These are phyloP conservation scores for Zaprionus tsacasi DNA, from an alignment of 1,140 invertebrate genomes.

Conservation along the genomic window DNA sequence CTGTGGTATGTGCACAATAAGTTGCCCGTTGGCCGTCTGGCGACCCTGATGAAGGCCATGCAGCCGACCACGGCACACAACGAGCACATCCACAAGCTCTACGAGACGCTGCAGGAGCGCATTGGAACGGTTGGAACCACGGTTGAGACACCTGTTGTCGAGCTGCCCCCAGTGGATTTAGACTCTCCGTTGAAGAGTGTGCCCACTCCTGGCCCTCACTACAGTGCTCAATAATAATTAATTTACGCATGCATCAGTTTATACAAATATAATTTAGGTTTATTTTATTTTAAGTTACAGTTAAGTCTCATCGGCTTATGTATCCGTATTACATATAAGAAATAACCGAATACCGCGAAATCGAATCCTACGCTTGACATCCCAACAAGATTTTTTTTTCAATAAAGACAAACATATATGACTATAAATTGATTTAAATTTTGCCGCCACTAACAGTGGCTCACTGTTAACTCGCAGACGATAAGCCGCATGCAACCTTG, in stretches of 20 bases:
- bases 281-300: background rate
- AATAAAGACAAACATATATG: background rate
- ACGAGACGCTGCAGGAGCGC: slow-evolving; percentile 91
- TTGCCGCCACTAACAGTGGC: background rate
- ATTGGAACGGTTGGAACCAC: slow-evolving; percentile 86
- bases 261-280: background rate
- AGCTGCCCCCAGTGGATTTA: slow-evolving; percentile 47
- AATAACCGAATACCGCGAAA: background rate
- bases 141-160: slow-evolving; percentile 17
- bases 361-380: background rate
- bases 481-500: background rate
- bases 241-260: background rate
- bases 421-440: background rate
- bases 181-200: slow-evolving; percentile 94
- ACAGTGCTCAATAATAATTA: slow-evolving; percentile 68
- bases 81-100: slow-evolving; percentile 92
- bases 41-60: slow-evolving; percentile 93
- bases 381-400: background rate
- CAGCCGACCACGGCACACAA: slow-evolving; percentile 94
- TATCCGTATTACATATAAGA: background rate
- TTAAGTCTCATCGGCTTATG: background rate
- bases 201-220: slow-evolving; percentile 91
- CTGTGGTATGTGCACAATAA: slow-evolving; percentile 97
- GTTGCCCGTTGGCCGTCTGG: slow-evolving; percentile 91
- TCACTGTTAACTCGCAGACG: background rate